Conservation (phyloP, 64 coral and sea anemone genomes). For the Actinia equina region DNA sequence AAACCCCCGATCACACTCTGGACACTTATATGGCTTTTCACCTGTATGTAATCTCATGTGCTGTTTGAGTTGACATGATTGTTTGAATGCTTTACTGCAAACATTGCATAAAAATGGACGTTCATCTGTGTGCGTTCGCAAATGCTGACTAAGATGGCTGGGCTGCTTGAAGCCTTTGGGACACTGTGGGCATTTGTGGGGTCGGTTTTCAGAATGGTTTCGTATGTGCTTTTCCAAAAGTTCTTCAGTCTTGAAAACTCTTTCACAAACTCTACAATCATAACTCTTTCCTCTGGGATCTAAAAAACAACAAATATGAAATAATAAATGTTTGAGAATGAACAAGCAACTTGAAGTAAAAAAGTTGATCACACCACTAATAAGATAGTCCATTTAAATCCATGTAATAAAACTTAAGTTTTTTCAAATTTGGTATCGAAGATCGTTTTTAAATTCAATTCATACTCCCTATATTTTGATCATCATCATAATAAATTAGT, state of each 20-base stretch:
- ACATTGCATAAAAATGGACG: conserved; percentile 80
- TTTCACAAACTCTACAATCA: conserved; percentile 91
- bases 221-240: conserved; percentile 84
- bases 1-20: conserved; percentile 69
- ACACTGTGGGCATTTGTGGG: conserved; percentile 89
- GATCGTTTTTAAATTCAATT: too few species aligned
- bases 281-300: conserved; percentile 52
- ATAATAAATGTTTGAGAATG: background rate
- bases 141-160: conserved; percentile 84
- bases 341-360: background rate
- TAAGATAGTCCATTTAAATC: too few species aligned
- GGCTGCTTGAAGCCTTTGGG: conserved; percentile 96
- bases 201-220: conserved; percentile 83
- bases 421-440: too few species aligned
- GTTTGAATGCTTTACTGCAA: conserved; percentile 89
- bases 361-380: too few species aligned
- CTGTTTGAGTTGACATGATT: conserved; percentile 89
- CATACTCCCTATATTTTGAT: too few species aligned
- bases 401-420: too few species aligned
- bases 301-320: background rate
- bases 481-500: too few species aligned
- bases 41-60: conserved; percentile 85
- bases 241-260: conserved; percentile 70
- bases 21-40: conserved; percentile 88
- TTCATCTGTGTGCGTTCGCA: conserved; percentile 87